Conservation (phyloP, 2,797 vertebrate genomes). For the Ptychadena robeensis region DNA sequence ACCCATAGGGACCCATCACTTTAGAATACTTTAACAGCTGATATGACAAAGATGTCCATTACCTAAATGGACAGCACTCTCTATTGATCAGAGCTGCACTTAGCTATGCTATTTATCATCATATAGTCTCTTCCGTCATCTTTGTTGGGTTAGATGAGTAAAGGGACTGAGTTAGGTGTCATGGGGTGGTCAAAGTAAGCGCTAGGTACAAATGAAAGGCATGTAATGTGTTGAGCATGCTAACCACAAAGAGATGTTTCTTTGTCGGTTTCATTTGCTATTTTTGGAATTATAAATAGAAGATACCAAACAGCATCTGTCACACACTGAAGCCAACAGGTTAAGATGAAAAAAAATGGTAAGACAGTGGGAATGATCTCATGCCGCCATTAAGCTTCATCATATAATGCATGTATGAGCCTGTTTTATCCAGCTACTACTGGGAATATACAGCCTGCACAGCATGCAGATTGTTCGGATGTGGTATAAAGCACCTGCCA, state of each 20-base stretch:
- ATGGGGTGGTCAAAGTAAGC: constrained; percentile 76
- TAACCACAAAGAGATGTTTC: not conserved
- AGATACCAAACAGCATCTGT: not conserved
- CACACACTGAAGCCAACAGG: not conserved
- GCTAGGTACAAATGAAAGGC: constrained; percentile 68
- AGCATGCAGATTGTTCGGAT: too few relatives aligned
- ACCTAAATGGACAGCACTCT: constrained; percentile 90
- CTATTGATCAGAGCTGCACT: constrained; percentile 87
- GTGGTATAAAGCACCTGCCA: not conserved
- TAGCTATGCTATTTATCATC: constrained; percentile 83
- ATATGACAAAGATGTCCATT: constrained; percentile 89
- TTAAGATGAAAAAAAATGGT: not conserved
- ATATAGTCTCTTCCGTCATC: constrained; percentile 77
- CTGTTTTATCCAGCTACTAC: not conserved
- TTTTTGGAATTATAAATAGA: not conserved
- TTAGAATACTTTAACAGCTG: constrained; percentile 80
- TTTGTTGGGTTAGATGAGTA: constrained; percentile 71
- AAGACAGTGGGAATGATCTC: not conserved
- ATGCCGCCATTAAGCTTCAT: not conserved
- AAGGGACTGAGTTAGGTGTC: constrained; percentile 71
- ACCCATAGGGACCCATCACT: constrained; percentile 77
- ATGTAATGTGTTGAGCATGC: constrained; percentile 46
- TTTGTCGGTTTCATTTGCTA: not conserved
- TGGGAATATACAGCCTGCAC: too few relatives aligned
- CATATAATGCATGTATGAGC: not conserved